Conservation (phyloP, 2,888 invertebrate genomes). For the Nomada flava region DNA sequence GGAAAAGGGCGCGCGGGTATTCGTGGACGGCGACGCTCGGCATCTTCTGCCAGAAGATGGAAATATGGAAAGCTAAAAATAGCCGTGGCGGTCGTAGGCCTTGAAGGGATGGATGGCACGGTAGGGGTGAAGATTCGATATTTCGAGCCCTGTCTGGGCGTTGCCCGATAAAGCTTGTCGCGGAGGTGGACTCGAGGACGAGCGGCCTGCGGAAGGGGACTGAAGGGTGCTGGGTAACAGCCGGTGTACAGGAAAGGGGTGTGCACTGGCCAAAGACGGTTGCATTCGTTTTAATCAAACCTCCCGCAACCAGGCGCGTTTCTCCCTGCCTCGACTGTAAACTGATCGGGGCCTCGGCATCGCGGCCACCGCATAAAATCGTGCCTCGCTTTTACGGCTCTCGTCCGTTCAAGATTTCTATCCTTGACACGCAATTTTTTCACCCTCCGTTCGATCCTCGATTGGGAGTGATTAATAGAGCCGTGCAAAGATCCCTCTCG, state of each 20-base stretch:
- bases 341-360: conserved; percentile 11
- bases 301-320: not conserved
- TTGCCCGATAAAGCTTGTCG: conserved; percentile 74
- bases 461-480: not conserved
- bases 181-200: conserved; percentile 45
- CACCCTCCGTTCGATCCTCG: not conserved
- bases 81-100: conserved; percentile 29
- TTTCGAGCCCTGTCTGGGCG: conserved; percentile 75
- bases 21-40: not conserved
- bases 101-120: conserved; percentile 14
- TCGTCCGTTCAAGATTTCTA: not conserved
- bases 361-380: conserved; percentile 15
- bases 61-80: conserved; percentile 58
- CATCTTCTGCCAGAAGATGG: conserved; percentile 11
- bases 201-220: conserved; percentile 33
- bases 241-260: conserved; percentile 33
- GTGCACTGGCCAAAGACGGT: conserved; percentile 36
- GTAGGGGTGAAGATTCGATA: conserved; percentile 61
- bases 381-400: not conserved
- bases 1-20: not conserved
- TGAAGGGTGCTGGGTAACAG: conserved; percentile 51
- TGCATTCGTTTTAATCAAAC: conserved; percentile 65
- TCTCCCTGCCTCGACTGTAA: not conserved
- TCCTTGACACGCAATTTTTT: not conserved
- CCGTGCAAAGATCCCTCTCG: not conserved